phyloP scores from a whole-genome alignment of 2,113 vertebrate genomes.

The Xiphorhynchus elegans region DNA sequence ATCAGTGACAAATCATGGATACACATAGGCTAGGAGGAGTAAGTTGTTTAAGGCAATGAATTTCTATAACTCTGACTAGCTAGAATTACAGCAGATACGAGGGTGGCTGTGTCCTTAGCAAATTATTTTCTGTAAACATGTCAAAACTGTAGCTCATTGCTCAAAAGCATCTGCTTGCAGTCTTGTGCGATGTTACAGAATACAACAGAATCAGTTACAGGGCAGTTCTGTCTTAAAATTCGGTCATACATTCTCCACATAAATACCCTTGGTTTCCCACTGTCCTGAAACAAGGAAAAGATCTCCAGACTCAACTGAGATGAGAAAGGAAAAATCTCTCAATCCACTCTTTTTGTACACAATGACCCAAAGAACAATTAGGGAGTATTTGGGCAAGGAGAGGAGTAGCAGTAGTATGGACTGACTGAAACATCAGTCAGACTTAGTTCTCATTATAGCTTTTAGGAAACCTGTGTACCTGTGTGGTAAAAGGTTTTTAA shows the following conservation, averaged over 20 bases:
- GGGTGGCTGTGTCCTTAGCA: not conserved
- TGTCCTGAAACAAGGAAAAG: not conserved
- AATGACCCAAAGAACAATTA: not conserved
- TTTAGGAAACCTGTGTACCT: not conserved
- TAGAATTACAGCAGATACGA: not conserved
- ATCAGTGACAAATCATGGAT: not conserved
- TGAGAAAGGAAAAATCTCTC: not conserved
- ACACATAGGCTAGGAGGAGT: not conserved
- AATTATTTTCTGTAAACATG: not conserved
- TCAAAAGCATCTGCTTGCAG: not conserved
- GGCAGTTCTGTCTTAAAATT: not conserved
- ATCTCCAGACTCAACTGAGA: not conserved
- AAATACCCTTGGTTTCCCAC: not conserved
- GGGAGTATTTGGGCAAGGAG: not conserved
- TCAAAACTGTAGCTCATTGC: not conserved
- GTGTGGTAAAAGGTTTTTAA: not conserved
- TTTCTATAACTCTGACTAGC: not conserved
- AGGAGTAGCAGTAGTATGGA: not conserved
- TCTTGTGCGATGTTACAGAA: not conserved
- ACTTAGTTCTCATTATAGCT: not conserved
- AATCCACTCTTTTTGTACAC: not conserved
- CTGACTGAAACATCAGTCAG: not conserved
- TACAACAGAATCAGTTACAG: not conserved
- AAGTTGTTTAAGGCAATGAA: not conserved
- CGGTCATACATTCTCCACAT: fast-evolving